Evolutionary conservation across 2,113 vertebrate species (phyloP), one percentile per base, ranked within the genome.

Genomic region (Nothobranchius furzeri): DNA sequence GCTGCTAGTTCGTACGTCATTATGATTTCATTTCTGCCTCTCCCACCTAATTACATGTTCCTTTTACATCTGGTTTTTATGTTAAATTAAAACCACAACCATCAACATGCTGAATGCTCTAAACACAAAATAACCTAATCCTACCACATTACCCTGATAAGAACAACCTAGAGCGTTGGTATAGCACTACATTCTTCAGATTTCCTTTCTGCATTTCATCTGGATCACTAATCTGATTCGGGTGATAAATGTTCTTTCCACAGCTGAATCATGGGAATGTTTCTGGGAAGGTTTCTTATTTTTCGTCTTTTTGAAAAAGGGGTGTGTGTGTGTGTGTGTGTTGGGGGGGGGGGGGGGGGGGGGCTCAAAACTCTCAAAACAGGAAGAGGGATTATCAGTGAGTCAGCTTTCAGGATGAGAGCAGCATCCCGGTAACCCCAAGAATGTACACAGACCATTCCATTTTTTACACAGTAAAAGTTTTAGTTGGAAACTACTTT

Each of bases 361-460:
- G n/a, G n/a, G n/a, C n/a, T n/a, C n/a, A n/a, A n/a, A n/a, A n/a
- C n/a, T n/a, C 12, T 61, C 6, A 79, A 65, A 86, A 79, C 70
- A 84, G 76, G 79, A 80, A 76, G 56, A 9, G 50, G 42, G 40
- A 40, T 30, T 9, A 53, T 30, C 7, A 1, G 0, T 3, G 47
- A 54, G 9, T 48, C 49, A 64, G 37, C 4, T 14, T 37, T 24
- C 35, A 0, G 57, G 4, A 60, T 48, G 6, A 59, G 68, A 78
- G 78, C 12, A 59, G 7, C 11, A 3, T 2, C 51, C 17, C 9
- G 66, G 42, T 75, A 30, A 75, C 37, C 48, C 45, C 42, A 68
- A 57, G 6, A 63, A 58, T 61, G 30, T 20, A 1, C n/a, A 56
- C 9, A 7, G 11, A 57, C 20, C 20, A 37, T 24, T 10, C 35